Evolutionary conservation across 2,113 vertebrate species (phyloP).

Genomic region (Sinocyclocheilus rhinocerous): DNA sequence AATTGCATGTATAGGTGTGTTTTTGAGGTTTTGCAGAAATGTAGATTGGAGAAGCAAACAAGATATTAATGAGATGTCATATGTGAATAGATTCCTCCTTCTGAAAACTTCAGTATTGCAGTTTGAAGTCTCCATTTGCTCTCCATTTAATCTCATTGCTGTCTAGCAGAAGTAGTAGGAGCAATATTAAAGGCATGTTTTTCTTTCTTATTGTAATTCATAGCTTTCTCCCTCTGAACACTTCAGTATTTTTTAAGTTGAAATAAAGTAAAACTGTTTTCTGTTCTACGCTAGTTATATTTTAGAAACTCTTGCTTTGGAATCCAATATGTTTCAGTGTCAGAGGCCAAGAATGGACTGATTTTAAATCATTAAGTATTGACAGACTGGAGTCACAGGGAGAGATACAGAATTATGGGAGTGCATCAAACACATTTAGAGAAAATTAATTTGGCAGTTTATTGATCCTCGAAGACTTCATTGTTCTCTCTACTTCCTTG

Average conservation of each 20-base stretch:
- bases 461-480: slow-evolving; percentile 12
- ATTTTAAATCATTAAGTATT: slow-evolving; percentile 23
- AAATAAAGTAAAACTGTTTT: background rate
- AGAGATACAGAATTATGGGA: slow-evolving; percentile 24
- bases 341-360: background rate
- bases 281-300: background rate
- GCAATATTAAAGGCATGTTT: background rate
- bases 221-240: background rate
- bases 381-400: background rate
- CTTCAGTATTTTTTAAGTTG: background rate
- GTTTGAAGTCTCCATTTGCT: slow-evolving; percentile 7
- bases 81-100: background rate
- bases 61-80: background rate
- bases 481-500: slow-evolving; percentile 5
- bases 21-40: background rate
- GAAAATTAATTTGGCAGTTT: slow-evolving; percentile 11
- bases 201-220: background rate
- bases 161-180: background rate
- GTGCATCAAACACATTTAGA: slow-evolving; percentile 5
- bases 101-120: background rate
- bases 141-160: background rate
- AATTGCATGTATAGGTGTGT: background rate
- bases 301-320: background rate
- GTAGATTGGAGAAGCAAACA: background rate
- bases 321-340: background rate